Base-by-base conservation (phyloP, 1,140 invertebrate species). In the Chlorops oryzae region DNA sequence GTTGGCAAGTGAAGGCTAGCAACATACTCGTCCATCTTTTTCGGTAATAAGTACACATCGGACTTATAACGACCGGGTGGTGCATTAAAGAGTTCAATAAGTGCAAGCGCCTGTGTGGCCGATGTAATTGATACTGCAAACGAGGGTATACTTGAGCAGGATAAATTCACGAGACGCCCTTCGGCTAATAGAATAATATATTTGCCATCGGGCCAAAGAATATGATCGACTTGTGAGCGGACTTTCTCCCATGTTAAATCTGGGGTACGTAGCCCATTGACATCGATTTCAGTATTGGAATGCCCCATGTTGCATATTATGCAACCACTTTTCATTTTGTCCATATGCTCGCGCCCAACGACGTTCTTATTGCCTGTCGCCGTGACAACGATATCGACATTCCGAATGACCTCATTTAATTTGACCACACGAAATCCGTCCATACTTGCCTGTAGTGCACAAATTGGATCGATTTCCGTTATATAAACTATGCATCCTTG, bases 11-110 rank as follows among this genome's bases (percentile, higher is more conserved):
- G 96, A 37, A 98, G 78, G 28, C 67, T 70, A n/a, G 67, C 67
- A 44, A 98, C 95, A 75, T 97, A 98, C 70, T 98, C 95, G 78
- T 98, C 90, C 94, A 98, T 97, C 77, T 97, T 98, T 79, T 98
- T 98, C 42, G 95, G 95, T 59, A 98, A 75, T 49, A 98, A 80
- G 74, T 98, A 98, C 35, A 98, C 94, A 74, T 98, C 95, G 55
- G 88, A 88, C 76, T 97, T 98, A 72, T 98, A 98, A 53, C 94
- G 80, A 24, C 92, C 92, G 37, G 81, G 74, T 12, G 94, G 94
- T 9, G 94, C 95, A 78, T 97, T 97, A 70, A 92, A 98, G 5
- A 98, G 77, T 75, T 98, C 95, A 67, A 98, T 97, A 39, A 98
- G 77, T 34, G 95, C 95, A 48, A 98, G 74, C 12, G 92, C 92